These are phyloP conservation scores for Ladona fulva DNA, from an alignment of 1,140 invertebrate species.

Conservation along the genomic window DNA sequence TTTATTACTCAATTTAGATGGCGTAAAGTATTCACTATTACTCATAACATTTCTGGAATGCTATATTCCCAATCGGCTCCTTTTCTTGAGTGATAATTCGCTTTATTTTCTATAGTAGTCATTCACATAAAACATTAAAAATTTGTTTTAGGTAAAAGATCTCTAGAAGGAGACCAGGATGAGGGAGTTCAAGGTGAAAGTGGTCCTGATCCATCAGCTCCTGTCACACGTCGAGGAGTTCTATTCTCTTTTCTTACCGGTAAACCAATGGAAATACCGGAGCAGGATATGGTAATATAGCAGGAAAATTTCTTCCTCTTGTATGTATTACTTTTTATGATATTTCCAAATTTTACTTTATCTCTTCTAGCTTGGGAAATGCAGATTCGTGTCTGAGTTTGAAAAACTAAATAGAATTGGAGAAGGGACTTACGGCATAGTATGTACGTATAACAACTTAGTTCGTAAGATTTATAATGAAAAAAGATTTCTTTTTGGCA, in stretches of 20 bases:
- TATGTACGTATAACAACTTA: slow-evolving; percentile 60
- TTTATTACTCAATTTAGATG: too few relatives aligned
- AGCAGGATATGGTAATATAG: slow-evolving; percentile 64
- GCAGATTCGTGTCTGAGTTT: slow-evolving; percentile 89
- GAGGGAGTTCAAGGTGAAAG: slow-evolving; percentile 2
- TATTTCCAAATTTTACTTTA: slow-evolving; percentile 18
- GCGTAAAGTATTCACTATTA: too few relatives aligned
- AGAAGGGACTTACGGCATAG: slow-evolving; percentile 96
- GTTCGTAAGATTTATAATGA: too few relatives aligned
- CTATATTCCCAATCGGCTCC: too few relatives aligned
- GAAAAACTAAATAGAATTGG: slow-evolving; percentile 94
- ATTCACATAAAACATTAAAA: too few relatives aligned
- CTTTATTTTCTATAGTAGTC: too few relatives aligned
- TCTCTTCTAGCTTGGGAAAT: slow-evolving; percentile 70
- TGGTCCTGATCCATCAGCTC: slow-evolving; percentile 55
- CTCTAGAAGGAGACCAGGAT: not conserved
- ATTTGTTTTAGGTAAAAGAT: not conserved
- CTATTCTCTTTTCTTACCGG: slow-evolving; percentile 71
- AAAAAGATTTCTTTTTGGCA: too few relatives aligned
- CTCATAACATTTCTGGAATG: too few relatives aligned
- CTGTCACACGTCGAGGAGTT: slow-evolving; percentile 64
- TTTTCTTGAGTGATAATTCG: too few relatives aligned
- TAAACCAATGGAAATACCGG: slow-evolving; percentile 74
- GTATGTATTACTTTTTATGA: slow-evolving; percentile 14
- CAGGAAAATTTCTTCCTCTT: slow-evolving; percentile 17